Conservation (phyloP, 2,113 vertebrate species). For the Cottus gobio region DNA sequence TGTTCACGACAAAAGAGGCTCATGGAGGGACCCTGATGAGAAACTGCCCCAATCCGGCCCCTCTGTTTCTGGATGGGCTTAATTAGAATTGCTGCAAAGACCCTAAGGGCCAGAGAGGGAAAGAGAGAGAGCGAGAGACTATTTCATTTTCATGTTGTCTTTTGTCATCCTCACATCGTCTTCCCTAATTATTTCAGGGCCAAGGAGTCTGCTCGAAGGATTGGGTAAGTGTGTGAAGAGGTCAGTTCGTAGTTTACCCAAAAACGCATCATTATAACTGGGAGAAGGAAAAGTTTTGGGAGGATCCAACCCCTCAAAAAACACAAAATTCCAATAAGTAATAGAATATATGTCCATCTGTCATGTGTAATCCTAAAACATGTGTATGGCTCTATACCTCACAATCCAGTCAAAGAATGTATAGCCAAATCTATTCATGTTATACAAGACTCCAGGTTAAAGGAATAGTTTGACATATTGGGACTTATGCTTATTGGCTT, state of each 20-base stretch:
- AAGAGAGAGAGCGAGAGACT: constrained; percentile 67
- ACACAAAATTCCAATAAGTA: constrained; percentile 24
- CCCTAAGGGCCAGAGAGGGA: constrained; percentile 65
- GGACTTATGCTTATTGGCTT: background rate
- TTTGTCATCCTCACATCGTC: constrained; percentile 79
- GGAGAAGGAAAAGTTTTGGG: constrained; percentile 32
- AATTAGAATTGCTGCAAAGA: constrained; percentile 80
- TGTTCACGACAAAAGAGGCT: constrained; percentile 78
- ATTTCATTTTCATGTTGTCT: constrained; percentile 79
- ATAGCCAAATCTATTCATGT: constrained; percentile 3
- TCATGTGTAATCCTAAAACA: background rate
- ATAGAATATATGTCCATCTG: background rate
- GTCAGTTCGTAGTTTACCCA: constrained; percentile 58
- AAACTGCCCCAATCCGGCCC: constrained; percentile 74
- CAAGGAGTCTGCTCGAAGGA: constrained; percentile 66
- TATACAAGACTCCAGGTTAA: background rate
- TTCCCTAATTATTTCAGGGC: constrained; percentile 79
- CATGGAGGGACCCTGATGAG: constrained; percentile 79
- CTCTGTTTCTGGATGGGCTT: constrained; percentile 80
- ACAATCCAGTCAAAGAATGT: background rate
- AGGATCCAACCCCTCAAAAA: background rate
- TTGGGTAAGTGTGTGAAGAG: constrained; percentile 60
- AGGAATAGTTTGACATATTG: background rate
- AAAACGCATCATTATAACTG: constrained; percentile 48
- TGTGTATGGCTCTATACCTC: background rate